Conservation (phyloP, 2,113 vertebrate species). For the Tachysurus vachellii region DNA sequence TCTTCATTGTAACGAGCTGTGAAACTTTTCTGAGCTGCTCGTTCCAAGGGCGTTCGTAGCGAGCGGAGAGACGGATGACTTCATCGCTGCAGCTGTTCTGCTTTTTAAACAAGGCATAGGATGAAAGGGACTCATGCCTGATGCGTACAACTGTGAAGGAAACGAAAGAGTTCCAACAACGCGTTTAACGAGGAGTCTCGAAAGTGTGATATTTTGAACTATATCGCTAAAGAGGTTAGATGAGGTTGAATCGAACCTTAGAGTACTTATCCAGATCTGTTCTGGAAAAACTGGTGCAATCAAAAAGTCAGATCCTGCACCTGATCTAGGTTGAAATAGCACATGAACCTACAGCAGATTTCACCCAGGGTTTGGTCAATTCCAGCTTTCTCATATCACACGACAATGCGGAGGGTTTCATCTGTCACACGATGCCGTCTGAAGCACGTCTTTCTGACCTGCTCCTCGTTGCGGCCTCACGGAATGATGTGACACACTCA, state of each 20-base stretch:
- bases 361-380: background rate
- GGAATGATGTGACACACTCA: background rate
- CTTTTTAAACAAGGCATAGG: background rate
- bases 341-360: background rate
- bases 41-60: constrained; percentile 7
- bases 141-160: background rate
- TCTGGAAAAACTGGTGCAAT: background rate
- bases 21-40: constrained; percentile 53
- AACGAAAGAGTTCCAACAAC: background rate
- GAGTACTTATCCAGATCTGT: background rate
- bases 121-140: background rate
- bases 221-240: background rate
- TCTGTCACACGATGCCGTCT: background rate
- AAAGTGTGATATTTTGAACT: constrained; percentile 22
- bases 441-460: background rate
- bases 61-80: constrained; percentile 44
- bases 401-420: background rate
- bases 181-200: background rate
- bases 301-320: background rate
- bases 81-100: constrained; percentile 45
- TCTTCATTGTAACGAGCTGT: constrained; percentile 65
- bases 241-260: background rate
- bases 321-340: background rate
- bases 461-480: background rate
- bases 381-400: background rate